phyloP scores from a whole-genome alignment of 2,113 vertebrate genomes.

The Emberiza fucata region DNA sequence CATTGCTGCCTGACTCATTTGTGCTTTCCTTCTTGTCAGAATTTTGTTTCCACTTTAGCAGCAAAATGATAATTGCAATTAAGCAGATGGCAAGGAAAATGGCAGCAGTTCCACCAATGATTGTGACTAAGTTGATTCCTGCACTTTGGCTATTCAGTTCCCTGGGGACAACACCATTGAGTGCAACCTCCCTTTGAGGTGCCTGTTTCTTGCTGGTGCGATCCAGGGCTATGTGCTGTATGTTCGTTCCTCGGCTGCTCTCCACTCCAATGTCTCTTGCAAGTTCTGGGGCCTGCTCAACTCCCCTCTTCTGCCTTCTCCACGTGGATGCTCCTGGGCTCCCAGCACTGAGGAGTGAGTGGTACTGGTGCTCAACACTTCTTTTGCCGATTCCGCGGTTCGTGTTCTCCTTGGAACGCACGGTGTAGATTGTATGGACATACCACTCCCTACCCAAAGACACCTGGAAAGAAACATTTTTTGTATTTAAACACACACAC shows the following conservation, averaged over 20 bases:
- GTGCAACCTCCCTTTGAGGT: conserved; percentile 49
- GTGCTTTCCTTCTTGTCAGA: conserved; percentile 67
- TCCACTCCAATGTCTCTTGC: conserved; percentile 79
- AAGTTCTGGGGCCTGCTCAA: conserved; percentile 42
- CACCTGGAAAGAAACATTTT: conserved; percentile 74
- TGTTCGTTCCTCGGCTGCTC: conserved; percentile 89
- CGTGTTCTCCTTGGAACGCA: conserved; percentile 82
- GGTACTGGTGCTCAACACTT: conserved; percentile 79
- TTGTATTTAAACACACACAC: neutral
- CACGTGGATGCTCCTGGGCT: neutral
- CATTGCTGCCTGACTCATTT: conserved; percentile 65
- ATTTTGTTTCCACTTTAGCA: conserved; percentile 69
- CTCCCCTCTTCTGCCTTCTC: conserved; percentile 71
- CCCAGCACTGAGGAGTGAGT: conserved; percentile 63
- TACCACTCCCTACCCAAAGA: conserved; percentile 92
- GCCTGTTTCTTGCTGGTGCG: conserved; percentile 62
- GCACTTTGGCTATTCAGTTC: conserved; percentile 66
- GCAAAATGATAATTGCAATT: conserved; percentile 51
- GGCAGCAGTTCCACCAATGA: conserved; percentile 73
- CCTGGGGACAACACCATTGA: conserved; percentile 67
- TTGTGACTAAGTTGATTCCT: conserved; percentile 65
- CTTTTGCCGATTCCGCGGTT: conserved; percentile 85
- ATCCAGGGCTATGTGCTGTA: conserved; percentile 87
- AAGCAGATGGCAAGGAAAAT: conserved; percentile 78
- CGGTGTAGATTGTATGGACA: conserved; percentile 91